These are phyloP conservation scores for Knipowitschia caucasica DNA, from an alignment of 2,797 vertebrate species.

Conservation along the genomic window DNA sequence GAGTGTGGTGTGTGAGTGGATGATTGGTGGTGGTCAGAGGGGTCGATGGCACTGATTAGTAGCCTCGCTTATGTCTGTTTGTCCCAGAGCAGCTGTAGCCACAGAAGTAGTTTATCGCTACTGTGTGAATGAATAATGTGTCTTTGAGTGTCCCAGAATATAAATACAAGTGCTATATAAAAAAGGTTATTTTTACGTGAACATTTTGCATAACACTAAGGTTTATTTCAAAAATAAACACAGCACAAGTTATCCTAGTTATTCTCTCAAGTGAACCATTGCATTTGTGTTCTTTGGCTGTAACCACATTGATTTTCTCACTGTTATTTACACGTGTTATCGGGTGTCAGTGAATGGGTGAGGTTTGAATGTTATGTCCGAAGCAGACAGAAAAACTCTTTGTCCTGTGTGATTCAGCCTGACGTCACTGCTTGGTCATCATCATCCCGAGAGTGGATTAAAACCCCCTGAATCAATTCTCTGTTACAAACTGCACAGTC, in stretches of 20 bases:
- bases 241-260: not conserved
- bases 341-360: constrained; percentile 6
- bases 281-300: constrained; percentile 1
- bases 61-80: too few relatives aligned
- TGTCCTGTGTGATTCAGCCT: constrained; percentile 39
- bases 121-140: too few relatives aligned
- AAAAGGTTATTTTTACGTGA: too few relatives aligned
- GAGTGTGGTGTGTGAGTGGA: too few relatives aligned
- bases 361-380: constrained; percentile 31
- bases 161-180: too few relatives aligned
- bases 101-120: too few relatives aligned
- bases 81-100: too few relatives aligned
- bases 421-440: constrained; percentile 39
- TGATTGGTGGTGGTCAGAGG: too few relatives aligned
- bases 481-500: constrained; percentile 44
- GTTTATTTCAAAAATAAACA: not conserved
- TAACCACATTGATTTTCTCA: constrained; percentile 6
- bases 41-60: too few relatives aligned
- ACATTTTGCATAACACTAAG: too few relatives aligned
- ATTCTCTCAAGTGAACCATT: not conserved
- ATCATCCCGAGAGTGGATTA: constrained; percentile 38
- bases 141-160: too few relatives aligned
- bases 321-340: constrained; percentile 7
- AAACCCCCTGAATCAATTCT: constrained; percentile 9
- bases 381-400: constrained; percentile 35